phyloP scores from a whole-genome alignment of 2,113 vertebrate genomes.

The Mobula hypostoma region DNA sequence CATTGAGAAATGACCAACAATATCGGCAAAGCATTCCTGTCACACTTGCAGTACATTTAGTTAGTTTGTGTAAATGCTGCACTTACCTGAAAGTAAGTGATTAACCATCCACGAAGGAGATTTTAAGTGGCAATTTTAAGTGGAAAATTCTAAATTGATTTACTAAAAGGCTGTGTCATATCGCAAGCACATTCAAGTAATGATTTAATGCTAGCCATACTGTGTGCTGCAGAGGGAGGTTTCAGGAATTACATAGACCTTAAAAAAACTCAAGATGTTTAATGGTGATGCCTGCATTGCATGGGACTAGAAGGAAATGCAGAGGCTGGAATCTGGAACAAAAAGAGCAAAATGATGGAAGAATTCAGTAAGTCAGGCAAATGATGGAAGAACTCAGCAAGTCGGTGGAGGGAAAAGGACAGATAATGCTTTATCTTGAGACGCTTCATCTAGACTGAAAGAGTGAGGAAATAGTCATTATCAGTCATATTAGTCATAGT shows the following conservation, averaged over 20 bases:
- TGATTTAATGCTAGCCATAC: neutral
- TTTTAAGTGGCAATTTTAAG: conserved; percentile 28
- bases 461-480: no score
- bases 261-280: neutral
- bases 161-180: conserved; percentile 5
- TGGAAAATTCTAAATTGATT: conserved; percentile 22
- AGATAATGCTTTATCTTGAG: no score
- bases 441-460: no score
- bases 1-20: neutral
- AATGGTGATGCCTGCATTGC: neutral
- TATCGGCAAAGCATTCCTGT: neutral
- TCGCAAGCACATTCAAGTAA: neutral
- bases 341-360: no score
- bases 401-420: no score
- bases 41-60: neutral
- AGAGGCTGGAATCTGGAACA: no score
- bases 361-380: no score
- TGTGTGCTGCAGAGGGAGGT: neutral
- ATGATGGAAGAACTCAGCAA: no score
- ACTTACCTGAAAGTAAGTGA: conserved; percentile 28
- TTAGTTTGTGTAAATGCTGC: neutral
- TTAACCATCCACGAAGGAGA: conserved; percentile 28
- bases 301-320: no score
- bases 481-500: no score
- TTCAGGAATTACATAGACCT: neutral